Evolutionary conservation across 92 coral and sea anemone genomes (phyloP).

Genomic region (Paramuricea clavata): DNA sequence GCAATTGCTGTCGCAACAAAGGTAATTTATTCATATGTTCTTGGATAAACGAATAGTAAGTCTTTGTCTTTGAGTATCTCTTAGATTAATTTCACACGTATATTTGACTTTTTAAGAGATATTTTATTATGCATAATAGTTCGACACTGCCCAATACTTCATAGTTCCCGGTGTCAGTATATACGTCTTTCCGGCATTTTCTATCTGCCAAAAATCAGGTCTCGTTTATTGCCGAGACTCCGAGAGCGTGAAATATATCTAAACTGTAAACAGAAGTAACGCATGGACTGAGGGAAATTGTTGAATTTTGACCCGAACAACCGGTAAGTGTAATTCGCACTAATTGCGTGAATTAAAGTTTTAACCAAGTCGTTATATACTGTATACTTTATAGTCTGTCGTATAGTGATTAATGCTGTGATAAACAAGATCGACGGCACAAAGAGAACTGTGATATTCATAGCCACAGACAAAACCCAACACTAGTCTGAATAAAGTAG

Average conservation of each 20-base stretch:
- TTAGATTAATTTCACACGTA: background rate
- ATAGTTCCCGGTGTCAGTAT: too few relatives aligned
- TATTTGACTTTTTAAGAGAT: background rate
- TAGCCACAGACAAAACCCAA: too few relatives aligned
- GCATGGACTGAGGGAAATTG: background rate
- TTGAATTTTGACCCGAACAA: background rate
- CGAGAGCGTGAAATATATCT: too few relatives aligned
- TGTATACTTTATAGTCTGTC: too few relatives aligned
- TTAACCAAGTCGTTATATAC: background rate
- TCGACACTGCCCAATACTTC: too few relatives aligned
- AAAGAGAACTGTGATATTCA: too few relatives aligned
- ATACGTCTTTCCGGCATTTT: too few relatives aligned
- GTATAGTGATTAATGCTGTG: too few relatives aligned
- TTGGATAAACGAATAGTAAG: background rate
- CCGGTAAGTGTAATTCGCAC: background rate
- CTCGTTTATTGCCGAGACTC: background rate
- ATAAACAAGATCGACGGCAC: too few relatives aligned
- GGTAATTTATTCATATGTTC: background rate
- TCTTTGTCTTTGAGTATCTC: background rate
- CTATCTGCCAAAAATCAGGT: background rate
- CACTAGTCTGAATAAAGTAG: too few relatives aligned
- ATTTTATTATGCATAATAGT: background rate
- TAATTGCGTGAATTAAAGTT: background rate
- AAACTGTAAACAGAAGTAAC: background rate
- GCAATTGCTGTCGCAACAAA: background rate